phyloP scores from a whole-genome alignment of 2,888 invertebrate species.

The Sphaerophoria rueppellii region DNA sequence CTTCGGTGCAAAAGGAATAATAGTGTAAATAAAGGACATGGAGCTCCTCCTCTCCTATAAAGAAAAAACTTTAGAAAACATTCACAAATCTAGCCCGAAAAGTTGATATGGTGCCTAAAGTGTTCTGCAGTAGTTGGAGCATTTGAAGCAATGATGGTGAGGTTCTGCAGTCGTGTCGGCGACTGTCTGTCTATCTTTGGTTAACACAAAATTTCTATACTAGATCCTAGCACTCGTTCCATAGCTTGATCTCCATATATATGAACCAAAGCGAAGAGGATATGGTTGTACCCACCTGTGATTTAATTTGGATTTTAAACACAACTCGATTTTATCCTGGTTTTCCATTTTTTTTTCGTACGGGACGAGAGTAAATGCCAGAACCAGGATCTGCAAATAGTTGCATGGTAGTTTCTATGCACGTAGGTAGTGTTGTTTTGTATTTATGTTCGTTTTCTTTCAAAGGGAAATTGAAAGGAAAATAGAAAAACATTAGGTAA shows the following conservation, averaged over 20 bases:
- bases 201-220: conserved; percentile 58
- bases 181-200: conserved; percentile 61
- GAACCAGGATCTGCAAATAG: conserved; percentile 25
- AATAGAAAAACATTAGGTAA: conserved; percentile 7
- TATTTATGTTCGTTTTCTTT: conserved; percentile 9
- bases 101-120: conserved; percentile 15
- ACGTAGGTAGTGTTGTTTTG: conserved; percentile 18
- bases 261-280: background rate
- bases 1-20: conserved; percentile 16
- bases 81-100: conserved; percentile 16
- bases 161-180: background rate
- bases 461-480: conserved; percentile 11
- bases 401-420: conserved; percentile 50
- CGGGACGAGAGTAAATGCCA: background rate
- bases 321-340: conserved; percentile 63
- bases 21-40: conserved; percentile 8
- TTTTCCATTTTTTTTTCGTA: background rate
- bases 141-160: background rate
- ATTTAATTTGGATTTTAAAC: conserved; percentile 71
- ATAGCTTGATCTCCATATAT: background rate
- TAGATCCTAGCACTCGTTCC: conserved; percentile 1
- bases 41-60: background rate
- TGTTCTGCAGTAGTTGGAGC: conserved; percentile 12
- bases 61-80: conserved; percentile 1
- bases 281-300: conserved; percentile 64